Evolutionary conservation across 2,888 invertebrate species (phyloP).

Genomic region (Pyrocoelia pectoralis): DNA sequence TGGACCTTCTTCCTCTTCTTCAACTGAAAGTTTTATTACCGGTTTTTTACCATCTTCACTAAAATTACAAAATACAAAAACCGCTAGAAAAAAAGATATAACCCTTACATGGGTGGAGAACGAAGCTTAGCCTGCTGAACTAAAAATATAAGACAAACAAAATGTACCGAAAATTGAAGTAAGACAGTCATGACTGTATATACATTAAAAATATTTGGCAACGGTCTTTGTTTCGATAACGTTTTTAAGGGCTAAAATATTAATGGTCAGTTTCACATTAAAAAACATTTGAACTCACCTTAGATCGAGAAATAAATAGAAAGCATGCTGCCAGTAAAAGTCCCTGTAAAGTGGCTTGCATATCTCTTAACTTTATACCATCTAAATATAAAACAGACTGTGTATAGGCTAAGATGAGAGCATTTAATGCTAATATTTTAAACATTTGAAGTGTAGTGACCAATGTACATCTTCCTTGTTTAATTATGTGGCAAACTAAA

Average conservation of each 20-base stretch:
- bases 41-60: constrained; percentile 36
- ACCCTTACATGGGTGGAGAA: constrained; percentile 74
- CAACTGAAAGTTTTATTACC: constrained; percentile 44
- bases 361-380: constrained; percentile 97
- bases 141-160: constrained; percentile 87
- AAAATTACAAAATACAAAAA: constrained; percentile 4
- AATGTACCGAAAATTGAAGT: constrained; percentile 94
- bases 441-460: constrained; percentile 99
- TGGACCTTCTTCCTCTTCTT: constrained; percentile 74
- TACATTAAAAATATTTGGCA: constrained; percentile 98
- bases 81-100: no score
- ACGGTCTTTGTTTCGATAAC: constrained; percentile 91
- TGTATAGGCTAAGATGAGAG: constrained; percentile 96
- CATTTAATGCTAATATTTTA: constrained; percentile 98
- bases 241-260: constrained; percentile 86
- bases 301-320: constrained; percentile 96
- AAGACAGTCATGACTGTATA: constrained; percentile 97
- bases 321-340: constrained; percentile 95
- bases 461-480: constrained; percentile 98
- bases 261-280: constrained; percentile 22
- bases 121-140: constrained; percentile 81
- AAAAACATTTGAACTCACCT: constrained; percentile 67
- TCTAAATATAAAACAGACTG: constrained; percentile 98
- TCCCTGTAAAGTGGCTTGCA: constrained; percentile 97
- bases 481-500: constrained; percentile 97